Evolutionary conservation across 2,113 vertebrate genomes (phyloP), one percentile per base, ranked within the genome.

Genomic region (Microcebus murinus): DNA sequence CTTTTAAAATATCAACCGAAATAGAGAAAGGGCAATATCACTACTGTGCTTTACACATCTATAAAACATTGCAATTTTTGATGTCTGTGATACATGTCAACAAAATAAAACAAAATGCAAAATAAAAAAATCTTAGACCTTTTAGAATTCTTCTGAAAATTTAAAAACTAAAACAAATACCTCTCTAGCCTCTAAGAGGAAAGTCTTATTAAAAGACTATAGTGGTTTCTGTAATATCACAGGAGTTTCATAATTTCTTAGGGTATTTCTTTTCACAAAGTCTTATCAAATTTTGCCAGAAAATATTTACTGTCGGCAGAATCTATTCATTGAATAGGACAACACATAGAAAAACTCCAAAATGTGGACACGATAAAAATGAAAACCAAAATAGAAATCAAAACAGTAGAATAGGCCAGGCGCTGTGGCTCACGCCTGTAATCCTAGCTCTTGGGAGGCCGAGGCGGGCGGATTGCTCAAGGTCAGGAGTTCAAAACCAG

Each of bases 31-130:
- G 23, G 0, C 61, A 42, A 1, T 52, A 48, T 45, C 12, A 92
- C 12, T 39, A 20, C 36, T 77, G 1, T 81, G 39, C 31, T 94
- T 71, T 76, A 82, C 8, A 39, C 82, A 68, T 50, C 39, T 88
- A 42, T 88, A 65, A 93, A 94, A 81, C 0, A n/a, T 67, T 85
- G 13, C 3, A 57, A 34, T 61, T 87, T 85, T 91, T 91, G 42
- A n/a, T 82, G 31, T 71, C 29, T 61, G 14, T 92, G 2, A 63
- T 70, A n/a, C 11, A 73, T 61, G 31, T 74, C 34, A 79, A 36
- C 63, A 85, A 80, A 79, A 90, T 77, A 82, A 79, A 88, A 82
- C 27, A 97, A 96, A 95, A 95, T 21, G 29, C 14, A 82, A 93
- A 95, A 79, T 50, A 92, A 87, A 39, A 39, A 94, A 87, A 25